These are phyloP conservation scores for Drosophila albomicans DNA, from an alignment of 1,140 invertebrate species.

Conservation along the genomic window DNA sequence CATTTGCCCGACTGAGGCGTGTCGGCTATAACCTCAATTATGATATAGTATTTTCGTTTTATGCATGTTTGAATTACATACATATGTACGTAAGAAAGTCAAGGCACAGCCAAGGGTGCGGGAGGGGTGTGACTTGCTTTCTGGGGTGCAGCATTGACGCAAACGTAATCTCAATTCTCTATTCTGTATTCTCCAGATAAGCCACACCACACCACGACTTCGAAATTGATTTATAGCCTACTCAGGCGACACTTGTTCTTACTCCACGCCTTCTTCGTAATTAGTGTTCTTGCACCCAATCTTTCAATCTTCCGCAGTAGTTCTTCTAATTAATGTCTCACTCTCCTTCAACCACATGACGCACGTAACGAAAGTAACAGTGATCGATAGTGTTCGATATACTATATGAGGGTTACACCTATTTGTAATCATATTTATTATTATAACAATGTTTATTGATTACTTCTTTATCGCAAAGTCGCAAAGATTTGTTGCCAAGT, in stretches of 20 bases:
- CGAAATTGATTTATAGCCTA: constrained; percentile 59
- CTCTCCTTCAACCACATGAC: no score
- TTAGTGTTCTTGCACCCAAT: constrained; percentile 40
- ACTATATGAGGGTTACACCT: not conserved
- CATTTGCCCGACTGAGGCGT: constrained; percentile 4
- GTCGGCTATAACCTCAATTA: constrained; percentile 34
- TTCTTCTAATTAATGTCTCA: constrained; percentile 11
- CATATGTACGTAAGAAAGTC: not conserved
- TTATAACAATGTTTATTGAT: constrained; percentile 30
- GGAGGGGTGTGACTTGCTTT: not conserved
- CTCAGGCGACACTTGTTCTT: not conserved
- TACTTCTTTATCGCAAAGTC: constrained; percentile 18
- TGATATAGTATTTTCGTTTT: constrained; percentile 4
- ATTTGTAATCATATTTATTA: constrained; percentile 27
- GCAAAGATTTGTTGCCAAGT: constrained; percentile 34
- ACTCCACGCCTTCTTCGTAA: constrained; percentile 14
- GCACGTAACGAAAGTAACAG: constrained; percentile 30
- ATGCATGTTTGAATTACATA: constrained; percentile 1
- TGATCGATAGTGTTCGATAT: constrained; percentile 29
- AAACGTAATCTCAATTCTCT: constrained; percentile 30
- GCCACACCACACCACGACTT: constrained; percentile 22
- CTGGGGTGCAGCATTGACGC: constrained; percentile 49
- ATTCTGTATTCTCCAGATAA: constrained; percentile 29
- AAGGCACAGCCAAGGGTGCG: not conserved
- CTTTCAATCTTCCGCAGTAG: constrained; percentile 4